A percentile compares a stretch with the other conserved stretches of the same genome.
Conservation (phyloP, 2,888 invertebrate species). For the Xestia rhomboidea region DNA sequence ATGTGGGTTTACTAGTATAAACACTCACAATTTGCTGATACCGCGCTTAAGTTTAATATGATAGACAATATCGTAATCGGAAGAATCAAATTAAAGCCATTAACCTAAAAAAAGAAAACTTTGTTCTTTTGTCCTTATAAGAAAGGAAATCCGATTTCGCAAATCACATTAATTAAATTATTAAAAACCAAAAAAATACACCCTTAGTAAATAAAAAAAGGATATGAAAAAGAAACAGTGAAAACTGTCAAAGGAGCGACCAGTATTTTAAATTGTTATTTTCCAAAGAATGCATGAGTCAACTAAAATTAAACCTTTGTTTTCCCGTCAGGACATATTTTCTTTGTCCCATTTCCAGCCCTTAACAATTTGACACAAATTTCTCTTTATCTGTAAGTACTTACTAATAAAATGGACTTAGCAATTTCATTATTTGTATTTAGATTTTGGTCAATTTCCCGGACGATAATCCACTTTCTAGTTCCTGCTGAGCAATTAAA, state of each 20-base stretch:
- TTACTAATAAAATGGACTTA: not conserved
- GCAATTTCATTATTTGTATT: conserved; percentile 15
- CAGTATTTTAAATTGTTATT: not conserved
- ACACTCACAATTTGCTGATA: conserved; percentile 26
- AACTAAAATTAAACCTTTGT: not conserved
- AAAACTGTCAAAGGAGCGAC: not conserved
- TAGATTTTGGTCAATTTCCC: conserved; percentile 22
- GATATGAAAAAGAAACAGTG: not conserved
- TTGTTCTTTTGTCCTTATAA: not conserved
- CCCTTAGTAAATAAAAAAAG: not conserved
- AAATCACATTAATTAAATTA: not conserved
- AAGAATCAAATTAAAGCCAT: conserved; percentile 14
- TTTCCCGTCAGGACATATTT: not conserved
- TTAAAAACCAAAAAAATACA: not conserved
- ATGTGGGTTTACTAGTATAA: conserved; percentile 4
- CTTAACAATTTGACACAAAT: not conserved
- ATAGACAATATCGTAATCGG: conserved; percentile 22
- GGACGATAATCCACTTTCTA: conserved; percentile 35
- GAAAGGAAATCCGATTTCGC: not conserved
- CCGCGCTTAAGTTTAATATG: conserved; percentile 4
- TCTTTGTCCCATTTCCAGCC: not conserved
- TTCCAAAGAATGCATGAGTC: not conserved
- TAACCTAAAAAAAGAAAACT: not conserved
- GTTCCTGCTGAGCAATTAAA: conserved; percentile 29
- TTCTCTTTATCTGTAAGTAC: conserved; percentile 15